Conservation (phyloP, 1,140 invertebrate species). For the Lasaia peninsularis region DNA sequence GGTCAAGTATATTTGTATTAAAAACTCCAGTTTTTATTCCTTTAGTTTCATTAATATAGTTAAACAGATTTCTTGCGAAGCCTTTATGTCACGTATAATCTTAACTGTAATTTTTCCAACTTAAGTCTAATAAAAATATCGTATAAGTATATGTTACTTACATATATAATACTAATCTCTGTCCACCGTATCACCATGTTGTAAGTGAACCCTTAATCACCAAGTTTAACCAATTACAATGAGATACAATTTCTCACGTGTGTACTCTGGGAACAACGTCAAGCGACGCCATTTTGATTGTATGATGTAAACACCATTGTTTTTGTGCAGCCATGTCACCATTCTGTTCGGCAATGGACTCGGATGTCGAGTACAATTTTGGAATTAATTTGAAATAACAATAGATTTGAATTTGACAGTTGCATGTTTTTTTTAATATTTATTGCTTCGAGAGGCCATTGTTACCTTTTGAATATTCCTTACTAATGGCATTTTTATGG, state of each 20-base stretch:
- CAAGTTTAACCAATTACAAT: constrained; percentile 38
- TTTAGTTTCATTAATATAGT: no score
- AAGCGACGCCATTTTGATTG: constrained; percentile 41
- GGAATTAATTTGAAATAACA: constrained; percentile 32
- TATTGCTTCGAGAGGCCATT: neutral
- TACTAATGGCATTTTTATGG: neutral
- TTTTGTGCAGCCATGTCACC: constrained; percentile 37
- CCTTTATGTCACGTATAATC: no score
- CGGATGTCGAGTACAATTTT: constrained; percentile 21
- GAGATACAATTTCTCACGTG: constrained; percentile 61
- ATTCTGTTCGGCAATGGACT: constrained; percentile 24
- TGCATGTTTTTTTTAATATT: neutral
- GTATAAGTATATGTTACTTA: no score
- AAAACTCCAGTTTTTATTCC: no score
- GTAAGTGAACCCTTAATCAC: constrained; percentile 2
- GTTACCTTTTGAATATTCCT: neutral
- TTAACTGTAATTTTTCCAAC: no score
- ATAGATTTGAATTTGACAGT: constrained; percentile 21
- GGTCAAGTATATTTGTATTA: no score
- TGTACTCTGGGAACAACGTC: constrained; percentile 27
- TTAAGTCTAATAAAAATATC: no score
- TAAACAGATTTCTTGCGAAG: no score
- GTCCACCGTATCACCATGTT: neutral
- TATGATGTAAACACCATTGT: constrained; percentile 52
- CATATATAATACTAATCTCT: no score